Evolutionary conservation across 53 echinoderm and acorn worm species (phyloP), one percentile per base, ranked within the genome.

Genomic region (Zoroaster sp.): DNA sequence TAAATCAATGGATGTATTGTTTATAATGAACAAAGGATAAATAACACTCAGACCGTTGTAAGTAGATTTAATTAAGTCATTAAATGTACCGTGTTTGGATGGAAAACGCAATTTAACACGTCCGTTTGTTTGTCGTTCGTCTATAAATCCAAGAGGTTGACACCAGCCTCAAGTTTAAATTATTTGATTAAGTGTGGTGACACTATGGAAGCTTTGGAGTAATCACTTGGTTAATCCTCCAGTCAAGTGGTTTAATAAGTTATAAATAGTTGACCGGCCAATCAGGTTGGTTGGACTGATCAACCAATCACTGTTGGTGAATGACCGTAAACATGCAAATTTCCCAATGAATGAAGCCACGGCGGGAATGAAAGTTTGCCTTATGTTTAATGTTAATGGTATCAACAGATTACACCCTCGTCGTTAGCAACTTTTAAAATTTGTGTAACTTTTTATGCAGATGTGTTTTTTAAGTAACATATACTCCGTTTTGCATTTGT

Each of bases 21-120:
- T 36, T 5, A 44, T 46, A 47, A 31, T 37, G 85, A 81, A 81
- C 81, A 81, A 81, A 81, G 81, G 81, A 32, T 17, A n/a, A 37
- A 8, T 18, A n/a, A 46, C 36, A 30, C 4, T 33, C 28, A 8
- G 15, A 8, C 82, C 66, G 43, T 46, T 46, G 45, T 45, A 31
- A 35, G 75, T 7, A 30, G 31, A 34, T 82, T 66, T 82, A 66
- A 82, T 82, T 44, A 68, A 67, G 68, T 68, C 82, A 82, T 15
- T 82, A 67, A 42, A 82, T 42, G 37, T 55, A n/a, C 15, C 63
- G 63, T 59, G 68, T 66, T 51, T 44, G 13, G 65, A 0, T 28
- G 25, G 30, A 78, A 79, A 15, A 18, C 37, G 36, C 20, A n/a
- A 65, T 31, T 45, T 28, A 66, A 40, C 82, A 82, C 82, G 82